phyloP scores from a whole-genome alignment of 35 echinoderm and acorn worm genomes.

The Heliocidaris erythrogramma region DNA sequence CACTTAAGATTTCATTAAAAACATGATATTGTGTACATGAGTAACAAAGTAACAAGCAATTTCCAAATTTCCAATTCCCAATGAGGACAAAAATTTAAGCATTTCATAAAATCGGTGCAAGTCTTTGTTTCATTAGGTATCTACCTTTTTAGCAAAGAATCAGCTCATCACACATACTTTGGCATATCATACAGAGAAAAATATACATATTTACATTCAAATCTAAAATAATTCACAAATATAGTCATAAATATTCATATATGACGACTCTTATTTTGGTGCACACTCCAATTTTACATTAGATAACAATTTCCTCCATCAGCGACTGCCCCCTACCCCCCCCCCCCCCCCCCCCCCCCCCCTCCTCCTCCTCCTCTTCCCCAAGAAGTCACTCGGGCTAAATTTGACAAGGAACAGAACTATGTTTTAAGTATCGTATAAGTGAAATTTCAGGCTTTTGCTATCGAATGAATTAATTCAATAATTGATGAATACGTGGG shows the following conservation, averaged over 20 bases:
- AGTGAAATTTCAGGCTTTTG: not conserved
- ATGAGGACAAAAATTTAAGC: not conserved
- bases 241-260: too few species aligned
- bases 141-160: not conserved
- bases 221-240: not conserved
- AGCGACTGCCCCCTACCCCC: too few species aligned
- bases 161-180: not conserved
- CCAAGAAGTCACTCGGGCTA: too few species aligned
- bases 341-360: too few species aligned
- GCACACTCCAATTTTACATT: too few species aligned
- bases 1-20: not conserved
- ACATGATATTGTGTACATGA: not conserved
- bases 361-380: too few species aligned
- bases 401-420: too few species aligned
- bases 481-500: not conserved
- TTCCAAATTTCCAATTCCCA: not conserved
- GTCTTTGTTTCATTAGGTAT: not conserved
- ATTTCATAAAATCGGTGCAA: too few species aligned
- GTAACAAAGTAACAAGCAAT: not conserved
- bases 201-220: not conserved
- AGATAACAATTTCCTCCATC: too few species aligned
- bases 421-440: not conserved
- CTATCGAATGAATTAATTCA: not conserved
- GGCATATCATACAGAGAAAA: not conserved
- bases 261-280: too few species aligned